Evolutionary conservation across 2,888 invertebrate species (phyloP).

Genomic region (Eristalis arbustorum): DNA sequence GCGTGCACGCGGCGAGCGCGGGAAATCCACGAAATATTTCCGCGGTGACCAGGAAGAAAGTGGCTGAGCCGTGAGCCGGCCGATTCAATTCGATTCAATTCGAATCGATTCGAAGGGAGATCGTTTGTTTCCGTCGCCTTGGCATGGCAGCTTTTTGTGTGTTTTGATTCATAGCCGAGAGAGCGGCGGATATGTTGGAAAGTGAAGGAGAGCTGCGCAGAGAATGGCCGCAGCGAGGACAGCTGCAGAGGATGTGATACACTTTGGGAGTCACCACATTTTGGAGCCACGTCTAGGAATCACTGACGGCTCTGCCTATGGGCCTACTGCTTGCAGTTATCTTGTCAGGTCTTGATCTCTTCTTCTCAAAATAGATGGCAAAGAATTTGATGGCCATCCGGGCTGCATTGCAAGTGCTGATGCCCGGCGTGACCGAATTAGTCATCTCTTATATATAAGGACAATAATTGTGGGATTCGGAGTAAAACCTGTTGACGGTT

Average conservation of each 20-base stretch:
- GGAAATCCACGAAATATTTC: slow-evolving; percentile 47
- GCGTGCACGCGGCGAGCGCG: not conserved
- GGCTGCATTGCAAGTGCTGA: no score
- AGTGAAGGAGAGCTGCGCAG: not conserved
- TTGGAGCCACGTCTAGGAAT: not conserved
- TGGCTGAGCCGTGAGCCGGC: slow-evolving; percentile 1
- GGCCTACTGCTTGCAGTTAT: no score
- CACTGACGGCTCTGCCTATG: no score
- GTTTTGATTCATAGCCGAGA: not conserved
- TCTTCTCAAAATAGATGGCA: no score
- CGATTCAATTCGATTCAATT: no score
- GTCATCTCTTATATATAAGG: no score
- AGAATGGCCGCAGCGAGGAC: not conserved
- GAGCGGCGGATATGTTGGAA: not conserved
- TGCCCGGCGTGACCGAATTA: no score
- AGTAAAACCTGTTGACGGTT: no score
- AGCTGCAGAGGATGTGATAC: no score
- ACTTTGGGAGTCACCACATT: not conserved
- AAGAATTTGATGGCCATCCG: no score
- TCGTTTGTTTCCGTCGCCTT: slow-evolving; percentile 31
- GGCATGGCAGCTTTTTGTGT: slow-evolving; percentile 14
- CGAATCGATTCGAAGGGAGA: slow-evolving; percentile 42
- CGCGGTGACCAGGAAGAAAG: slow-evolving; percentile 57
- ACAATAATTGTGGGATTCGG: no score
- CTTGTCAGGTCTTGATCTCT: no score